Base-by-base conservation (phyloP, 2,113 vertebrate genomes). In the Buteo buteo region DNA sequence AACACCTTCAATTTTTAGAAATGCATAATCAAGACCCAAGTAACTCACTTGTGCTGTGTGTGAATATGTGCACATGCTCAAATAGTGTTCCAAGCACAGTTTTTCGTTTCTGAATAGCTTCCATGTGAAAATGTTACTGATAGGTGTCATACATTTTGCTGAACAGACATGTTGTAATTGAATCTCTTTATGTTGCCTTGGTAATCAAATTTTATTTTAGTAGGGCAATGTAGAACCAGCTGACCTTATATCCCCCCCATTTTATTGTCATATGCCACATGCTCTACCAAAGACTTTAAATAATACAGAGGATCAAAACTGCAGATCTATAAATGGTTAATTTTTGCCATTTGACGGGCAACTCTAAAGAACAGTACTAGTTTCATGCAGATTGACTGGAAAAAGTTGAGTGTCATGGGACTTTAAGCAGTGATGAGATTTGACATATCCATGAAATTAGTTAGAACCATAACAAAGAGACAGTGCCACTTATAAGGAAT, bases 371-470 rank as follows among this genome's bases (percentile, higher is more conserved):
- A 93, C 83, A 66, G 42, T 74, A 42, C 26, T 28, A 47, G 80
- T 89, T 86, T 80, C 36, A 54, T 89, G 88, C 57, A 79, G 77
- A 86, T 52, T 47, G 66, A 76, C 40, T 74, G 45, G 71, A 65
- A 55, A 62, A 89, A 57, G 38, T 83, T 94, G 71, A 89, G 74
- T 49, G 57, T 71, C 77, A 76, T 66, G 72, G 66, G 77, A 93
- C 66, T 76, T 91, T 57, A 89, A 86, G 52, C 71, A 89, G 34
- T 92, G 85, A 89, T 89, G 67, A 89, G 62, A 86, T 92, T 76
- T 83, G 85, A 93, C 77, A 86, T 52, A 58, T 54, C 91, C 13
- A 2, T 93, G 81, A 95, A 96, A 96, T 95, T 89, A 93, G 50
- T 91, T 91, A 92, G 85, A 86, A 80, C 62, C 62, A 6, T 78